Percentiles rank a stretch among this genome's conserved stretches.
Conservation (phyloP, 2,113 vertebrate species). For the Xiphophorus maculatus region DNA sequence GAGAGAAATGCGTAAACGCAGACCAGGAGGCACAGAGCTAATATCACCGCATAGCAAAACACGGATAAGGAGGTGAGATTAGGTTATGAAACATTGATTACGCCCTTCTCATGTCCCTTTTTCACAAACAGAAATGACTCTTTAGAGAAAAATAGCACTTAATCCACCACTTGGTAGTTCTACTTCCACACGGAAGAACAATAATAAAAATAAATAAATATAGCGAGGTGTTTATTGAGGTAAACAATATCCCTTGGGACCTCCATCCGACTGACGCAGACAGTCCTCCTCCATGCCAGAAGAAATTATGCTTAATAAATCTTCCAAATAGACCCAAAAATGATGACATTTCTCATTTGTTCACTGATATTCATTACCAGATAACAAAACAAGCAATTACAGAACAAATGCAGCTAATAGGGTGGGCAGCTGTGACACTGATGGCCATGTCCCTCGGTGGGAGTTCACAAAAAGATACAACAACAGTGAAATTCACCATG, state of each 20-base stretch:
- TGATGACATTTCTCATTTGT: constrained; percentile 6
- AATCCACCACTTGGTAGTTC: constrained; percentile 29
- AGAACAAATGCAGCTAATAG: constrained; percentile 27
- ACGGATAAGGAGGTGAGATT: constrained; percentile 48
- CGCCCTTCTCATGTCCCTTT: constrained; percentile 25
- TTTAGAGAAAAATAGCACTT: constrained; percentile 41
- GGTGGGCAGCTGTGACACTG: constrained; percentile 28
- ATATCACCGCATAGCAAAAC: constrained; percentile 35
- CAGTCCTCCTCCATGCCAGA: constrained; percentile 10
- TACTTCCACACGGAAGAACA: constrained; percentile 19
- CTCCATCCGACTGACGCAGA: constrained; percentile 3
- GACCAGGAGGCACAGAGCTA: constrained; percentile 15
- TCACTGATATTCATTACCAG: constrained; percentile 38
- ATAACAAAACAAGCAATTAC: constrained; percentile 48
- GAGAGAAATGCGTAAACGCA: constrained; percentile 1
- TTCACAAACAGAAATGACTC: constrained; percentile 24
- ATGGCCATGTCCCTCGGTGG: constrained; percentile 39
- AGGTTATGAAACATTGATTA: constrained; percentile 67
- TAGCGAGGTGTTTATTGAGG: constrained; percentile 51
- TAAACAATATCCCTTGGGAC: constrained; percentile 46
- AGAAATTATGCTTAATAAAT: constrained; percentile 32
- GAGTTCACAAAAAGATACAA: constrained; percentile 24
- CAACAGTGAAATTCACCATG: constrained; percentile 16
- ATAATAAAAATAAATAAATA: constrained; percentile 66
- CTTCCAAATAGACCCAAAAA: constrained; percentile 16